Evolutionary conservation across 2,113 vertebrate species (phyloP), one percentile per base, ranked within the genome.

Genomic region (Carlito syrichta): DNA sequence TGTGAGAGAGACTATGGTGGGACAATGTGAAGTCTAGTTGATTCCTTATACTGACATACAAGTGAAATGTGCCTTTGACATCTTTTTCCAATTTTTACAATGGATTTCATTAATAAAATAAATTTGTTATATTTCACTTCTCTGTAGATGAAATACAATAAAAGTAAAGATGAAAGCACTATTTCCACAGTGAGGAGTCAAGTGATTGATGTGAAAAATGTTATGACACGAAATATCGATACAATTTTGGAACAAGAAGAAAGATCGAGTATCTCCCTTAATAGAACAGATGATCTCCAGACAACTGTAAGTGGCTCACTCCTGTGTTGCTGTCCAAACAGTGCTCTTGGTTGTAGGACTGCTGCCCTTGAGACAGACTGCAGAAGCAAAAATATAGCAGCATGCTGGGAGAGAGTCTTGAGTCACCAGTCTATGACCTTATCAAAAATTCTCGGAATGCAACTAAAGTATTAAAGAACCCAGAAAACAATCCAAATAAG

Each of bases 151-250:
- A 96, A 96, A 76, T 97, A 95, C 90, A 96, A 98, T 95, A 93
- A 90, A 77, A 97, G 76, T 62, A 86, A 95, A 89, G 78, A 27
- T 50, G 40, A 89, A 50, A 60, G 76, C 50, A 84, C 3, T 0
- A n/a, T 96, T 86, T 93, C 96, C 71, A 94, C 97, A 11, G 98
- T 99, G n/a, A 99, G 98, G 58, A 98, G 96, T 92, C 99, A 99
- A 96, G 98, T 99, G 58, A 98, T 98, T 89, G 99, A 99, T 94
- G 99, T 99, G 9, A 99, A 99, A 98, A 98, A 98, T 16, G 98
- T 99, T 45, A 98, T 99, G 94, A 98, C 97, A 79, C 98, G 99
- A 98, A 99, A 99, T 98, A 99, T 99, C 86, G 98, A 99, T 93
- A 99, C 98, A 95, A 98, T 99, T 89, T 94, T 99, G 97, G 98